A percentile compares a stretch with the other conserved stretches of the same genome.
Conservation (phyloP, 1,140 invertebrate genomes). For the Epicauta chinensis region DNA sequence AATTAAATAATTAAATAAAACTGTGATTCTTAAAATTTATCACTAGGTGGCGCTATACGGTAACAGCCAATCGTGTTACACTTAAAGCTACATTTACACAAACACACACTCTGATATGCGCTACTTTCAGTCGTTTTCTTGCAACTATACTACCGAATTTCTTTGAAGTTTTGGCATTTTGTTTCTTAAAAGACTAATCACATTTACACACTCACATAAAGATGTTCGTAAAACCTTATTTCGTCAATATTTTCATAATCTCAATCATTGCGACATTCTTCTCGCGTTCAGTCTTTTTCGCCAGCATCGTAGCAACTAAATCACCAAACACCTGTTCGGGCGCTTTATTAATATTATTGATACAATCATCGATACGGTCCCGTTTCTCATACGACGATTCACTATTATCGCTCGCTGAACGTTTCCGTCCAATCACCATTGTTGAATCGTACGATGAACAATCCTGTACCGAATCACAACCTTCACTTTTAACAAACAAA, state of each 20-base stretch:
- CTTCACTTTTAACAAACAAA: conserved; percentile 20
- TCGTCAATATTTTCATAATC: conserved; percentile 31
- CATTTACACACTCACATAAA: conserved; percentile 2
- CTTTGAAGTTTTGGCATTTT: too few relatives aligned
- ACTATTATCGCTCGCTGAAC: conserved; percentile 19
- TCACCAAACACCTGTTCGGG: conserved; percentile 32
- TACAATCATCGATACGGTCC: conserved; percentile 9
- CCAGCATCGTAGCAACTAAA: conserved; percentile 28
- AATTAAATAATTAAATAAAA: background rate
- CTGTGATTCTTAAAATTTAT: too few relatives aligned
- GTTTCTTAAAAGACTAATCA: too few relatives aligned
- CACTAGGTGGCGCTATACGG: too few relatives aligned
- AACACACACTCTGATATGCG: too few relatives aligned
- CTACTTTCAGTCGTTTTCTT: too few relatives aligned
- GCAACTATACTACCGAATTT: too few relatives aligned
- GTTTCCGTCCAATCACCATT: conserved; percentile 7
- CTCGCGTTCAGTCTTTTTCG: conserved; percentile 27
- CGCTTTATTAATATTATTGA: conserved; percentile 13
- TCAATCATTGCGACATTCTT: conserved; percentile 33
- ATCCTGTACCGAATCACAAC: conserved; percentile 14
- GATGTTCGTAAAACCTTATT: conserved; percentile 11
- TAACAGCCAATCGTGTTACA: too few relatives aligned
- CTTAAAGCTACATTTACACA: too few relatives aligned
- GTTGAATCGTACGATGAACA: conserved; percentile 5
- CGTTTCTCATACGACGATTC: conserved; percentile 16